phyloP scores from a whole-genome alignment of 1,140 invertebrate species.

The Ptiloglossa arizonensis region DNA sequence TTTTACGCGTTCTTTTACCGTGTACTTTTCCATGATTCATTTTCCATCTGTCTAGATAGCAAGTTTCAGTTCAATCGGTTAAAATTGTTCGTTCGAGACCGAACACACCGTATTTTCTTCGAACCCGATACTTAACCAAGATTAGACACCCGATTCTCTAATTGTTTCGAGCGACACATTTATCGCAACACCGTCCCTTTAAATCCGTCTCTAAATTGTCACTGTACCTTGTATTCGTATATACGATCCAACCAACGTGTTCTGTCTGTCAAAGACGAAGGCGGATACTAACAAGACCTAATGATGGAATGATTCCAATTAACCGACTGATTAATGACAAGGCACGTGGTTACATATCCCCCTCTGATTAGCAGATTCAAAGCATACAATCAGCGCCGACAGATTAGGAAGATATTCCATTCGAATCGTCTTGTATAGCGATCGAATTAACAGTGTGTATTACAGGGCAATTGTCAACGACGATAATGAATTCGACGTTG shows the following conservation, averaged over 20 bases:
- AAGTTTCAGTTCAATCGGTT: too few species aligned
- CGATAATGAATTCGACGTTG: background rate
- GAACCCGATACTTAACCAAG: too few species aligned
- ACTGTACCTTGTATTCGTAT: too few species aligned
- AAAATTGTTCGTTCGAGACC: too few species aligned
- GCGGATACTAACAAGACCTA: constrained; percentile 40
- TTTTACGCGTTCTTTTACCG: too few species aligned
- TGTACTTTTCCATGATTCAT: too few species aligned
- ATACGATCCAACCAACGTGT: background rate
- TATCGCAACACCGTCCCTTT: too few species aligned
- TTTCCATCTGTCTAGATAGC: too few species aligned
- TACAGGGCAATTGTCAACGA: background rate
- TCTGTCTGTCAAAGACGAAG: background rate
- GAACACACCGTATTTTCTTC: too few species aligned
- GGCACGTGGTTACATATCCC: constrained; percentile 16
- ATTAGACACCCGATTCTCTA: too few species aligned
- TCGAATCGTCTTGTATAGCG: constrained; percentile 33
- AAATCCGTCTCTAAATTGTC: too few species aligned
- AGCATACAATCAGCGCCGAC: background rate
- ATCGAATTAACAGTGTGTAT: background rate
- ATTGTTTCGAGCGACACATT: too few species aligned
- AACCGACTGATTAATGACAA: constrained; percentile 69
- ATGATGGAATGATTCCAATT: constrained; percentile 62
- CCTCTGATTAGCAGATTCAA: constrained; percentile 51
- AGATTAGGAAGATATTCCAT: constrained; percentile 4